Evolutionary conservation across 2,797 vertebrate genomes (phyloP), one percentile per base, ranked within the genome.

Genomic region (Gorsachius magnificus): DNA sequence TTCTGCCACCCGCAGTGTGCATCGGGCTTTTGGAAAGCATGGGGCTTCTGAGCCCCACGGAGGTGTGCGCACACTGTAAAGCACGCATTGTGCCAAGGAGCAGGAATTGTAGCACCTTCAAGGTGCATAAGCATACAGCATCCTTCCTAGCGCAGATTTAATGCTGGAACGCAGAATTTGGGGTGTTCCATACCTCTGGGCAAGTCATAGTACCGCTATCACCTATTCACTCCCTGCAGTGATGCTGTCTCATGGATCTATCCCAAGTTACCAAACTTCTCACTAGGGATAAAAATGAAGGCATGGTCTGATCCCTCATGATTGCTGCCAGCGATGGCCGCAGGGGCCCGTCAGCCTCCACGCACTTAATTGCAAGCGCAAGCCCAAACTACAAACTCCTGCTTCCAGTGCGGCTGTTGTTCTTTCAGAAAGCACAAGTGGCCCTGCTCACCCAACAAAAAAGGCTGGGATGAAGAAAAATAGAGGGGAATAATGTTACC

Each of bases 251-350:
- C 53, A 51, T 0, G 0, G 61, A 43, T 48, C 29, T 58, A 58
- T 69, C 29, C 24, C 51, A 72, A 13, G 4, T 33, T 46, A 60
- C 19, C 12, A 29, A 36, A 65, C 25, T 31, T 24, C 13, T 11
- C 48, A 16, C 16, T 61, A 36, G 41, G 45, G 70, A 63, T n/a
- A 63, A 71, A 89, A 81, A 76, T 3, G 21, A 71, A 87, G 45
- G 24, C 19, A 53, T 5, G 35, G 7, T n/a, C 53, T 61, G 58
- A 38, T 41, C 29, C 24, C 33, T 60, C 4, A 8, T 0, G 0
- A 36, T 19, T 56, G 58, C 24, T 75, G 41, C 11, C 10, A 19
- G 56, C 1, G 16, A 56, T 16, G 19, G 58, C 58, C 80, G 36
- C 38, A 35, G 43, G n/a, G 18, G 6, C 28, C 17, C 0, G 0